Conservation (phyloP, 2,797 vertebrate species). For the Prunella strophiata region DNA sequence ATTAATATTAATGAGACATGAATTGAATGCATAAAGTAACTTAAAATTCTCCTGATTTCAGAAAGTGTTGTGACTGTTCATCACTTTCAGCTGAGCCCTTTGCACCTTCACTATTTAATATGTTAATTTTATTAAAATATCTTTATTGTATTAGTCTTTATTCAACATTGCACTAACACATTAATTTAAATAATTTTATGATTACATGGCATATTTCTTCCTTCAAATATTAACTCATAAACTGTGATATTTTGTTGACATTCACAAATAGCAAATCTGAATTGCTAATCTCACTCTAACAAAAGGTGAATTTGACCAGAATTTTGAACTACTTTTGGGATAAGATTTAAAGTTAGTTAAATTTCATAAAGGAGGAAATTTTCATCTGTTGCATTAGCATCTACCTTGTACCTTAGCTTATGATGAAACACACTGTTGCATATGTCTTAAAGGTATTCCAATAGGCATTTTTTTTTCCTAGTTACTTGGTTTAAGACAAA, state of each 20-base stretch:
- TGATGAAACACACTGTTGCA: neutral
- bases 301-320: neutral
- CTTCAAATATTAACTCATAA: neutral
- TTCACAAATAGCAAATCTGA: neutral
- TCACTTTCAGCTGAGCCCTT: neutral
- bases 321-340: neutral
- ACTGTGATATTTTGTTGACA: neutral
- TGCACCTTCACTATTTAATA: neutral
- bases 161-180: neutral
- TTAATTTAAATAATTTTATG: constrained; percentile 3
- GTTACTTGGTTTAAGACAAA: neutral
- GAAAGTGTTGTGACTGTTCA: neutral
- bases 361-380: neutral
- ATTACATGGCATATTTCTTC: neutral
- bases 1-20: neutral
- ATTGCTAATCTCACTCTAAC: neutral
- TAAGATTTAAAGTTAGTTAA: neutral
- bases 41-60: neutral
- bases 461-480: neutral
- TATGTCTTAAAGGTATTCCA: neutral
- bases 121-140: constrained; percentile 40
- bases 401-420: neutral
- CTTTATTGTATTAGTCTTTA: neutral
- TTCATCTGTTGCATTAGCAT: neutral
- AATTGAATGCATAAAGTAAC: neutral